Percentiles rank a stretch among this genome's conserved stretches.
Conservation (phyloP, 1,140 invertebrate species). For the Coelopa frigida region DNA sequence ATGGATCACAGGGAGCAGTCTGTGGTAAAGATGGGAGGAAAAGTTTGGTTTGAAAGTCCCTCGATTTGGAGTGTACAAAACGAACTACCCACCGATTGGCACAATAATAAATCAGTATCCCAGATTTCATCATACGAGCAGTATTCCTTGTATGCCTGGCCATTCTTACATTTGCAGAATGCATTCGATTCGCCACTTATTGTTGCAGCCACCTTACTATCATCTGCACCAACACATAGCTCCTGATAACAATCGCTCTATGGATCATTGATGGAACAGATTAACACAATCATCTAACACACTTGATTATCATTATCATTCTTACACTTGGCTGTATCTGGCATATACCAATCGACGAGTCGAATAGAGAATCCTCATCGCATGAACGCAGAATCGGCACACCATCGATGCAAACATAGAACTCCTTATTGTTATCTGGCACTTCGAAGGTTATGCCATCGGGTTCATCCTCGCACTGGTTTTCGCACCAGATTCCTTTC, state of each 20-base stretch:
- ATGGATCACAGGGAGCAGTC: conserved; percentile 13
- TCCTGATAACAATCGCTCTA: conserved; percentile 24
- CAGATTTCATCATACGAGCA: conserved; percentile 17
- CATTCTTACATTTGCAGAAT: conserved; percentile 28
- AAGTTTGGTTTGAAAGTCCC: not conserved
- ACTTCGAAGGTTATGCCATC: not conserved
- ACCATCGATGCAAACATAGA: conserved; percentile 9
- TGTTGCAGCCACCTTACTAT: conserved; percentile 13
- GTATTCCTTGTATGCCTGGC: conserved; percentile 16
- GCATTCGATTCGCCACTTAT: conserved; percentile 12
- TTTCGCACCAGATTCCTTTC: conserved; percentile 6
- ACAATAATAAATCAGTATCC: not conserved
- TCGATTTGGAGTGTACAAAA: not conserved
- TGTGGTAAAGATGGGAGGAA: conserved; percentile 6
- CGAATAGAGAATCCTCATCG: not conserved
- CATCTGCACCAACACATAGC: conserved; percentile 14
- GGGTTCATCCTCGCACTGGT: not conserved
- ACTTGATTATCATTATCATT: too few relatives aligned
- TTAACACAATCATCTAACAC: too few relatives aligned
- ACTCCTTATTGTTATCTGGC: conserved; percentile 3
- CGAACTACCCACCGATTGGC: conserved; percentile 8
- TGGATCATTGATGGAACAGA: too few relatives aligned
- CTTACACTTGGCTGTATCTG: conserved; percentile 28
- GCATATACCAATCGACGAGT: conserved; percentile 2
- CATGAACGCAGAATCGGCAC: conserved; percentile 5